A percentile compares a stretch with the other conserved stretches of the same genome.
These are phyloP conservation scores for Trachythela sp. DNA, from an alignment of 64 coral and sea anemone genomes.

Conservation along the genomic window DNA sequence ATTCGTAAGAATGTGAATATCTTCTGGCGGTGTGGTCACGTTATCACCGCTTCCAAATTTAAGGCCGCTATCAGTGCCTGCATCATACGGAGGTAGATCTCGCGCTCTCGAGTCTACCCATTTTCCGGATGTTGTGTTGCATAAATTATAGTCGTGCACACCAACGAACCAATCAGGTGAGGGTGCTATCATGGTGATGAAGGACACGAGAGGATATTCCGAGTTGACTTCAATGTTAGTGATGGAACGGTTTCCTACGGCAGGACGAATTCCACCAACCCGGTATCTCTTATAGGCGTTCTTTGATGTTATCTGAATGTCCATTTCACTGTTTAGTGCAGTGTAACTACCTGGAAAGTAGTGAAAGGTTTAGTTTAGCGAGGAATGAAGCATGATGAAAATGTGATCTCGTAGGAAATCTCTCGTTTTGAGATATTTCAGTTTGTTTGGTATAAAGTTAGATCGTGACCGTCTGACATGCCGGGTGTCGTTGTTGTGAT, in stretches of 20 bases:
- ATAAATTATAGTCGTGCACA: conserved; percentile 36
- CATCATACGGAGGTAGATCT: conserved; percentile 29
- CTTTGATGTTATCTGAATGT: neutral
- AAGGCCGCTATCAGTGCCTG: conserved; percentile 45
- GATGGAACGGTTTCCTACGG: neutral
- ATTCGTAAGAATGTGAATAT: conserved; percentile 21
- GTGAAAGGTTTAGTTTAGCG: neutral
- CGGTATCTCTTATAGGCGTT: neutral
- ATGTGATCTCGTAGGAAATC: no score
- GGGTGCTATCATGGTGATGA: conserved; percentile 43
- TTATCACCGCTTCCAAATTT: neutral
- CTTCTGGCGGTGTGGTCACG: conserved; percentile 12
- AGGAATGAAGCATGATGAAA: no score
- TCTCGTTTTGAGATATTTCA: no score
- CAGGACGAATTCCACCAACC: neutral
- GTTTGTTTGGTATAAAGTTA: no score
- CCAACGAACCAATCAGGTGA: conserved; percentile 65
- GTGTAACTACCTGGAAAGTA: neutral
- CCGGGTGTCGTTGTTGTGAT: no score
- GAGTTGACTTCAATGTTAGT: neutral
- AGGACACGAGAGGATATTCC: neutral
- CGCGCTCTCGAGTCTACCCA: conserved; percentile 1
- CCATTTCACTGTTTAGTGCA: neutral
- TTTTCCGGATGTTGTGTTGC: conserved; percentile 19
- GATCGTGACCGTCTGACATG: no score